Evolutionary conservation across 2,797 vertebrate species (phyloP), one percentile per base, ranked within the genome.

Genomic region (Limosa lapponica): DNA sequence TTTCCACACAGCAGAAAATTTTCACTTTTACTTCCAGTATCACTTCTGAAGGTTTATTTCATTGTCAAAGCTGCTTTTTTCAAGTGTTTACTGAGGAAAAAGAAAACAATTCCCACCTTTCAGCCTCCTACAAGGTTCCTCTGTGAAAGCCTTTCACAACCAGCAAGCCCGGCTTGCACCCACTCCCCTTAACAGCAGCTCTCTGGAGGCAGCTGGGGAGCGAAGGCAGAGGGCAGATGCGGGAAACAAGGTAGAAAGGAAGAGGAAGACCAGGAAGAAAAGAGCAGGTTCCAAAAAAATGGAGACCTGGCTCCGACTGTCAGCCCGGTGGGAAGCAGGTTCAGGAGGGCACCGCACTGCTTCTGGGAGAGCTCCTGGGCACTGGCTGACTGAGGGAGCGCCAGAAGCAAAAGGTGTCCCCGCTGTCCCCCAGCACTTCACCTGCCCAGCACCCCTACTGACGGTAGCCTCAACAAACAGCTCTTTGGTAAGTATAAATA

Each of bases 51-150:
- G 59, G n/a, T 27, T 85, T 77, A 46, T 65, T 67, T 85, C 61
- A 87, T 52, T 72, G 61, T 52, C 44, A 82, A 89, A 90, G 36
- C 23, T 72, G 30, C 4, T 67, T 82, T 70, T 20, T 67, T n/a
- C 20, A 58, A 80, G 78, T 82, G 46, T 87, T 95, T 95, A 74
- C 36, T 51, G 54, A 69, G 17, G n/a, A 37, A 89, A 90, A 80
- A 51, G n/a, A 81, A 94, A 82, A 94, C 61, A 85, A 66, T 87
- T 90, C 46, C 93, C 96, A 95, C 74, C 52, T 93, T 89, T 62
- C 78, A 52, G 61, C 78, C 74, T 87, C 57, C 74, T 69, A 69
- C 70, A 92, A 61, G 41, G 61, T 57, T 91, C 9, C n/a, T 73
- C 55, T 67, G 34, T 65, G 61, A 90, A 93, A 94, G 71, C n/a